These are phyloP conservation scores for Limnephilus auricula DNA, from an alignment of 2,888 invertebrate genomes.

Conservation along the genomic window DNA sequence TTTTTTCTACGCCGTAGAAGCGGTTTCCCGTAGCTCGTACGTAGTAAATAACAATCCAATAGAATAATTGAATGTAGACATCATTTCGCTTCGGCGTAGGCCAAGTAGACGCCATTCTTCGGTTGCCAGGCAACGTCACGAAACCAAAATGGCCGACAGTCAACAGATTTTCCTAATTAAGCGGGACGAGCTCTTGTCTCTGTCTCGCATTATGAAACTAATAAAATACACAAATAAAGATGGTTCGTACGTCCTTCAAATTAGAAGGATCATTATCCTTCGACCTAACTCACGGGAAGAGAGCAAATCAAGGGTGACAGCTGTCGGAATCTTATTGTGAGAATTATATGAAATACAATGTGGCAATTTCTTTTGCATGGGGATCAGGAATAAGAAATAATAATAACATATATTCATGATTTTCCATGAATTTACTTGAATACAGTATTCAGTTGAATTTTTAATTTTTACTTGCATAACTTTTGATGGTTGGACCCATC, in stretches of 20 bases:
- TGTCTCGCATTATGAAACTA: neutral
- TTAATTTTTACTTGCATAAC: too few species aligned
- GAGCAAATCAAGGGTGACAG: neutral
- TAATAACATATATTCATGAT: neutral
- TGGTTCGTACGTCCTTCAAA: neutral
- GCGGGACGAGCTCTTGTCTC: neutral
- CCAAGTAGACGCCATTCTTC: neutral
- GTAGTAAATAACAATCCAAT: neutral
- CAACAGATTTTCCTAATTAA: constrained; percentile 24
- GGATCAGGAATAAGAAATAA: neutral
- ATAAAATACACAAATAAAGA: neutral
- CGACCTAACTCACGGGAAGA: neutral
- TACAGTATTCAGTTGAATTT: too few species aligned
- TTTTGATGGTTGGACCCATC: too few species aligned
- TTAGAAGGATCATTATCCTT: neutral
- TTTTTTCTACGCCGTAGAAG: neutral
- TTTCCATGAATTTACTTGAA: too few species aligned
- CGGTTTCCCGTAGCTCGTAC: neutral
- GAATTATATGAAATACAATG: neutral
- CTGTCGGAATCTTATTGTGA: neutral
- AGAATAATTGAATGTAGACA: neutral
- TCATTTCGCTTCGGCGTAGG: neutral
- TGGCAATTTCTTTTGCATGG: neutral
- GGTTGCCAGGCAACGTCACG: constrained; percentile 47
- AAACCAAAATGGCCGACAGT: constrained; percentile 26